A percentile compares a stretch with the other conserved stretches of the same genome.
Conservation (phyloP, 2,797 vertebrate species). For the Loris lydekkerianus region DNA sequence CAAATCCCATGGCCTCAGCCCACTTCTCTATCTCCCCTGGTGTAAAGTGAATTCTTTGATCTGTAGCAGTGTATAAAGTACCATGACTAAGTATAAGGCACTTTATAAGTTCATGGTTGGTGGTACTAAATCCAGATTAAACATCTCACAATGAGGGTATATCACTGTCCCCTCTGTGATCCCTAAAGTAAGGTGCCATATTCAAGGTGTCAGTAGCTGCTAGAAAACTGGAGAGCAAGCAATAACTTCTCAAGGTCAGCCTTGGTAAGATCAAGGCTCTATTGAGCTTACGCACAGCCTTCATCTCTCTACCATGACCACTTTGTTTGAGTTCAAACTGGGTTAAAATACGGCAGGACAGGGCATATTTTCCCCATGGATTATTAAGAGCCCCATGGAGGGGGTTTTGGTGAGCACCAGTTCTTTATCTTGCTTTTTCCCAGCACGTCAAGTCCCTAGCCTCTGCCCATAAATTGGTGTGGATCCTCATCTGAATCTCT, state of each 20-base stretch:
- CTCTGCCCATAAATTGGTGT: background rate
- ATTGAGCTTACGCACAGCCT: background rate
- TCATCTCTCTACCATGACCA: background rate
- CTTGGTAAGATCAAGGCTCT: background rate
- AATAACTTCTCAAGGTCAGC: background rate
- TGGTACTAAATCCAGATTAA: slow-evolving; percentile 4
- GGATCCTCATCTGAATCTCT: background rate
- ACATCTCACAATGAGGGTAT: background rate
- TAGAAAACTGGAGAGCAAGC: background rate
- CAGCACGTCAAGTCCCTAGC: background rate
- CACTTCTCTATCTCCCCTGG: background rate
- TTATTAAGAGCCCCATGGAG: background rate
- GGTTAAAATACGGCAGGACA: background rate
- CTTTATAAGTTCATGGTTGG: background rate
- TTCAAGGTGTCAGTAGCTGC: background rate
- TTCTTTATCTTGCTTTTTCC: background rate
- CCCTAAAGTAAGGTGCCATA: background rate
- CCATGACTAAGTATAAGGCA: background rate
- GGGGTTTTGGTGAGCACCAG: background rate
- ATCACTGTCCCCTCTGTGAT: background rate
- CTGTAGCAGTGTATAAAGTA: background rate
- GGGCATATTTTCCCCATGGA: background rate
- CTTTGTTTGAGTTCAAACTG: background rate
- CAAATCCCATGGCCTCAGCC: background rate
- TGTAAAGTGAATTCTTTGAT: slow-evolving; percentile 27